Conservation (phyloP, 2,797 vertebrate genomes). For the Gorsachius magnificus region DNA sequence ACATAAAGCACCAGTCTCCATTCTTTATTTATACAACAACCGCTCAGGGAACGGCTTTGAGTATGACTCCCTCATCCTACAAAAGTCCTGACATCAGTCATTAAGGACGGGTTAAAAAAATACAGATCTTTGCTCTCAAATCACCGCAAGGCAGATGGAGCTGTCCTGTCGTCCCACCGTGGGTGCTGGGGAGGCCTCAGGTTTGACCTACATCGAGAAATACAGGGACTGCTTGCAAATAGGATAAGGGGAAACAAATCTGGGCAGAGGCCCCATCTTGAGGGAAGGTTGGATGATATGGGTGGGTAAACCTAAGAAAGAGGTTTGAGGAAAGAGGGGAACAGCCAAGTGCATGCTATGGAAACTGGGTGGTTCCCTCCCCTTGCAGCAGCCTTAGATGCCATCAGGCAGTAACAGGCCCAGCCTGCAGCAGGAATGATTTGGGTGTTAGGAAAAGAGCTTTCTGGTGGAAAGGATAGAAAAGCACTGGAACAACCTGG, state of each 20-base stretch:
- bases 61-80: not conserved
- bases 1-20: constrained; percentile 1
- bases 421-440: not conserved
- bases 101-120: not conserved
- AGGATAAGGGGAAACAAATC: not conserved
- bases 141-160: not conserved
- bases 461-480: not conserved
- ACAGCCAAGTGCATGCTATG: not conserved
- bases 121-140: fast-evolving
- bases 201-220: not conserved
- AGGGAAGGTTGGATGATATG: not conserved
- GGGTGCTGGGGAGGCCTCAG: not conserved
- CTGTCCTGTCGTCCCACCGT: not conserved
- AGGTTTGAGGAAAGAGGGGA: not conserved
- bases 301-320: not conserved
- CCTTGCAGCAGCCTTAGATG: too few species aligned
- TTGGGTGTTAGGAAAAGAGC: not conserved
- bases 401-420: not conserved
- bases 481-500: not conserved
- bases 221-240: not conserved
- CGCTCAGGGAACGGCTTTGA: not conserved
- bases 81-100: not conserved
- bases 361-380: too few species aligned
- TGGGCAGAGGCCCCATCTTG: not conserved
- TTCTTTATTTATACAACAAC: not conserved